Percentiles rank a stretch among this genome's conserved stretches.
These are phyloP conservation scores for Istiophorus platypterus DNA, from an alignment of 2,113 vertebrate genomes.

Conservation along the genomic window DNA sequence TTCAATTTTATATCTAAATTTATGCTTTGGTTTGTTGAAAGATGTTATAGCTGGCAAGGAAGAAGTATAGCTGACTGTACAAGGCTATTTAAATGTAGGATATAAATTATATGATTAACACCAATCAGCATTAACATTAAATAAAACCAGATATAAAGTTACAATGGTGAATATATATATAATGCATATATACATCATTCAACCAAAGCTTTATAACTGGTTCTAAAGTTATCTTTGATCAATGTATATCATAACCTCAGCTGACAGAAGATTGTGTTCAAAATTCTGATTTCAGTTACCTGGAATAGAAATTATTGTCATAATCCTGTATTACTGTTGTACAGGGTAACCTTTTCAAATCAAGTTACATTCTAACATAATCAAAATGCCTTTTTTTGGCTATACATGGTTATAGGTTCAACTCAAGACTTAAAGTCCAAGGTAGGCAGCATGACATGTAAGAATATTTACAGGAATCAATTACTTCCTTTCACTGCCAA, in stretches of 20 bases:
- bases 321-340: conserved; percentile 16
- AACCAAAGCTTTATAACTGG: too few relatives aligned
- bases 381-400: not conserved
- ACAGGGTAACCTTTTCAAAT: not conserved
- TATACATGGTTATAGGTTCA: not conserved
- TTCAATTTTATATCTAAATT: not conserved
- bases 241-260: not conserved
- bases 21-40: not conserved
- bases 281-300: not conserved
- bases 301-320: not conserved
- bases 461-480: conserved; percentile 16
- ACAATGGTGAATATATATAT: too few relatives aligned
- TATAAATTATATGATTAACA: not conserved
- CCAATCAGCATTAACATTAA: too few relatives aligned
- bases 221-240: too few relatives aligned
- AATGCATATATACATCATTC: too few relatives aligned
- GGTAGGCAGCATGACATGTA: conserved; percentile 16
- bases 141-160: too few relatives aligned
- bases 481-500: conserved; percentile 15
- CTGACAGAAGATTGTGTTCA: not conserved
- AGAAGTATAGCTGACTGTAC: not conserved
- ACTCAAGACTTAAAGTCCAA: not conserved
- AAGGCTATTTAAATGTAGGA: not conserved
- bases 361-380: not conserved
- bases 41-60: too few relatives aligned